Conservation (phyloP, 2,113 vertebrate species). For the Steatornis caripensis region DNA sequence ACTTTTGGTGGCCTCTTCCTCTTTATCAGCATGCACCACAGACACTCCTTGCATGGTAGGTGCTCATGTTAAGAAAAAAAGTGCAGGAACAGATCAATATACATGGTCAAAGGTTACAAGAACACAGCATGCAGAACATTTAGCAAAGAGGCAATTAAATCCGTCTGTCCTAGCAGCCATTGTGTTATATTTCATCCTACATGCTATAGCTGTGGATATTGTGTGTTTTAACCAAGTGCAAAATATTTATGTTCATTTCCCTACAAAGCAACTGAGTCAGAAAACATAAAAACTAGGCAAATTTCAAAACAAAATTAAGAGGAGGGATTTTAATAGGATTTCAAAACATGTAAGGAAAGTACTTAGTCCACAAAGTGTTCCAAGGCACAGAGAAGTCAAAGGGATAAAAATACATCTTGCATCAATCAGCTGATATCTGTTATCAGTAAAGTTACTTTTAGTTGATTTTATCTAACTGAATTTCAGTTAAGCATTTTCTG, state of each 20-base stretch:
- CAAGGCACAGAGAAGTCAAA: background rate
- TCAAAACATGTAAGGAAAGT: background rate
- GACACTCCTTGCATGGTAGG: background rate
- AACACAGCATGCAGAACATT: background rate
- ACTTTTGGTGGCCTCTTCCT: fast-evolving
- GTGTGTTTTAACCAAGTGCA: background rate
- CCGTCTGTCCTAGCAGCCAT: background rate
- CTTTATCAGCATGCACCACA: background rate
- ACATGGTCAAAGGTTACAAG: background rate
- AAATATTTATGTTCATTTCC: background rate
- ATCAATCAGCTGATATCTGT: background rate
- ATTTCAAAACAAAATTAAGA: background rate
- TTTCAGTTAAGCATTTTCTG: background rate
- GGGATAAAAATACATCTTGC: background rate
- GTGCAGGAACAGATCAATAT: background rate
- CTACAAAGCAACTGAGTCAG: background rate
- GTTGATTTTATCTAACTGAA: background rate
- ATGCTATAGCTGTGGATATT: background rate
- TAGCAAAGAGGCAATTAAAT: background rate
- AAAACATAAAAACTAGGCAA: background rate
- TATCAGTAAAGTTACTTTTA: background rate
- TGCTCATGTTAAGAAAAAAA: background rate
- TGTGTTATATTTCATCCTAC: background rate
- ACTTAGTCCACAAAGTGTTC: background rate
- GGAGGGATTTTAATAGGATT: background rate